Evolutionary conservation across 1,140 invertebrate genomes (phyloP).

Genomic region (Drosophila mayri): DNA sequence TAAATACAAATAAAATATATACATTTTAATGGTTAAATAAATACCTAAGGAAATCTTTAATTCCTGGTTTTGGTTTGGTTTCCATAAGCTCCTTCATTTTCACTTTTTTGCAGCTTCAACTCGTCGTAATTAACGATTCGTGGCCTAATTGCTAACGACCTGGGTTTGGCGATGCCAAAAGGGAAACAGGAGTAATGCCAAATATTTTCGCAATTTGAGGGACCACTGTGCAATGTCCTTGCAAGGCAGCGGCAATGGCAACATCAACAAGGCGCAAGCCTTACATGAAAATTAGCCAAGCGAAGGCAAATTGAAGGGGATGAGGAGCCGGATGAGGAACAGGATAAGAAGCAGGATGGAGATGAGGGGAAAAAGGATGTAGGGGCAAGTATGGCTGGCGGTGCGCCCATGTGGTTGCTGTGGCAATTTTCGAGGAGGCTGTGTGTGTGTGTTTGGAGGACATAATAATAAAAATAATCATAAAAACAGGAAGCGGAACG

Average conservation of each 20-base stretch:
- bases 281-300: conserved; percentile 72
- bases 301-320: conserved; percentile 16
- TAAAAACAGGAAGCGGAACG: conserved; percentile 56
- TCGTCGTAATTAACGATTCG: conserved; percentile 5
- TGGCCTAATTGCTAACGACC: conserved; percentile 1
- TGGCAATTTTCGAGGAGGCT: conserved; percentile 28
- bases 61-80: neutral
- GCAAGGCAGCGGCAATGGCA: conserved; percentile 55
- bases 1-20: neutral
- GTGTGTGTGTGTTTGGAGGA: conserved; percentile 20
- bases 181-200: conserved; percentile 1
- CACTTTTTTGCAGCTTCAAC: neutral
- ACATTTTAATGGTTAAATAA: neutral
- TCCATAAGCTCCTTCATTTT: neutral
- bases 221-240: conserved; percentile 50
- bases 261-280: conserved; percentile 65
- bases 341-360: neutral
- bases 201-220: conserved; percentile 1
- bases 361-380: neutral
- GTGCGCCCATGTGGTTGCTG: conserved; percentile 62
- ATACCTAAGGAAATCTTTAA: too few species aligned
- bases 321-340: neutral
- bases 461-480: conserved; percentile 75
- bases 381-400: conserved; percentile 36
- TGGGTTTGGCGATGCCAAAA: neutral